Base-by-base conservation (phyloP, 2,888 invertebrate species). In the Atrina japonica region DNA sequence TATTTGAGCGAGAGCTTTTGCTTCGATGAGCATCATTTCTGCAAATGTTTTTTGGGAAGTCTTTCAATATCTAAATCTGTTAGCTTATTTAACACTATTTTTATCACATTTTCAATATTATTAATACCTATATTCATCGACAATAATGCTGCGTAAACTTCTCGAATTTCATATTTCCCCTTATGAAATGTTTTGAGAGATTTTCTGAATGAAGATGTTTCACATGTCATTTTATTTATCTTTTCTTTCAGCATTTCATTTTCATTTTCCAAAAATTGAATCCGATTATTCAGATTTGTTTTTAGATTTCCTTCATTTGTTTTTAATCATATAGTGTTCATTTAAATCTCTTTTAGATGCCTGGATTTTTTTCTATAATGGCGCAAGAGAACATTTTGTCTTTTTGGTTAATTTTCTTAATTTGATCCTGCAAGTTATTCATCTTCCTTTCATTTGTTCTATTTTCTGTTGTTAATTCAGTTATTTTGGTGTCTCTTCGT, bases 1-100 rank as follows among this genome's bases (percentile, higher is more conserved):
- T 40, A 66, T 29, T 41, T 66, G 66, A 0, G 66, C 66, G 14
- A 66, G 11, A 1, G 30, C 21, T 35, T 66, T 66, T 2, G 66
- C 66, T 30, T 58, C 58, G 6, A 66, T 9, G n/a, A 66, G 29
- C 66, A 58, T 66, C 11, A 35, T 50, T 41, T 66, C 66, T 49
- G 49, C 49, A 58, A 47, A 35, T 58, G 58, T 49, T 49, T 58
- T 56, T 56, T 40, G 56, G 66, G 66, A 21, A 66, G 27, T 2
- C 47, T 1, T 1, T 66, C 49, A n/a, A 66, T 35, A 3, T 49
- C 21, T 27, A 66, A 2, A 16, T 40, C 58, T 23, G 45, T 49
- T 21, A 66, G 35, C 58, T 66, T 66, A n/a, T 23, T 43, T 7
- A 58, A 40, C 7, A 58, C 35, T 47, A 55, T 35, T 7, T 11